These are phyloP conservation scores for Scomber colias DNA, from an alignment of 2,113 vertebrate genomes.

Conservation along the genomic window DNA sequence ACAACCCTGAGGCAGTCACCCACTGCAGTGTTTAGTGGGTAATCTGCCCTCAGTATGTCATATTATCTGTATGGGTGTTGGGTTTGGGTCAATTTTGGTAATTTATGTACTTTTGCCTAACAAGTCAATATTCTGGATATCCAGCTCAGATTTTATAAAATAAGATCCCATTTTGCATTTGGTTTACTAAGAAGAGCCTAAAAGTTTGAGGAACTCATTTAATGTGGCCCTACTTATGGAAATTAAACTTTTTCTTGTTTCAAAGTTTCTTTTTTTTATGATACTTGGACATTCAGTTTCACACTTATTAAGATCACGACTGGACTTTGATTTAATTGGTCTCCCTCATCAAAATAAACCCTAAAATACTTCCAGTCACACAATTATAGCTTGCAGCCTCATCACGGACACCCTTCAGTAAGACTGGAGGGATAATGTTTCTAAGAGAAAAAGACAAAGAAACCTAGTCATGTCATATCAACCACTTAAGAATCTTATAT, in stretches of 20 bases:
- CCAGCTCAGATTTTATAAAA: too few relatives aligned
- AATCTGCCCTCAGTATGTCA: background rate
- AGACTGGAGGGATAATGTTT: background rate
- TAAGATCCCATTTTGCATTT: background rate
- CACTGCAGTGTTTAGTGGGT: background rate
- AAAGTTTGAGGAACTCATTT: background rate
- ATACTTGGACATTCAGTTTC: background rate
- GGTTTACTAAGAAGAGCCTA: background rate
- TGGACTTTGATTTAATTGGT: constrained; percentile 25
- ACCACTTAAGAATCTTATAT: background rate
- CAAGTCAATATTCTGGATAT: too few relatives aligned
- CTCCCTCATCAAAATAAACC: constrained; percentile 18
- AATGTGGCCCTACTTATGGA: background rate
- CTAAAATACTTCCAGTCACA: background rate
- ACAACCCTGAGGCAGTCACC: too few relatives aligned
- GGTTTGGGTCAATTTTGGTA: too few relatives aligned
- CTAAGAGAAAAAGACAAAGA: background rate
- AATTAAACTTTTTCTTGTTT: too few relatives aligned
- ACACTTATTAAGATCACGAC: constrained; percentile 13
- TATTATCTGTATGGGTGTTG: too few relatives aligned
- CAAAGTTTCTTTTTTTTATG: too few relatives aligned
- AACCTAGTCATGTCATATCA: background rate
- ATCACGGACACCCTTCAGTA: constrained; percentile 24
- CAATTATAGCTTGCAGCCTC: background rate
- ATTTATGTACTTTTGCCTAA: too few relatives aligned